Percentiles rank a stretch among this genome's conserved stretches.
Evolutionary conservation across 2,888 invertebrate species (phyloP).

Genomic region (Malthinus seriepunctatus): DNA sequence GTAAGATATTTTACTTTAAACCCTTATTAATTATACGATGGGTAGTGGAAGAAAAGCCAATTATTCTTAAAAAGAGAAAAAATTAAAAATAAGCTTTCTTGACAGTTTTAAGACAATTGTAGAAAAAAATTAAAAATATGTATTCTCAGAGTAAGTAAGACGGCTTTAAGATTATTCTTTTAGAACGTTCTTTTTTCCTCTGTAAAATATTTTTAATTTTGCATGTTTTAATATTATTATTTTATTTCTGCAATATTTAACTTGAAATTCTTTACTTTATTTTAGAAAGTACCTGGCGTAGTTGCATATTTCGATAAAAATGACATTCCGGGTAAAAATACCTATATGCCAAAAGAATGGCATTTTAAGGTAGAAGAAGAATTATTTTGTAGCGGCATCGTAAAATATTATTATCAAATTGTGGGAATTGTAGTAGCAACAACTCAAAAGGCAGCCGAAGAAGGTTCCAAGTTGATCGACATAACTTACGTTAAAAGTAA

Average conservation of each 20-base stretch:
- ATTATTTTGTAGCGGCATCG: conserved; percentile 56
- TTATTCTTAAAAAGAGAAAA: no score
- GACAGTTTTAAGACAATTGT: no score
- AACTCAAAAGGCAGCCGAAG: conserved; percentile 60
- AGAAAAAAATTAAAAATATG: no score
- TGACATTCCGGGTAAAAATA: conserved; percentile 71
- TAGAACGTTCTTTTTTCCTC: no score
- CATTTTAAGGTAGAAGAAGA: conserved; percentile 47
- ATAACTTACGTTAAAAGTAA: conserved; percentile 58
- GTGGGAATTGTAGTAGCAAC: conserved; percentile 72
- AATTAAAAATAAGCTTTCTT: no score
- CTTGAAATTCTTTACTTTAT: neutral
- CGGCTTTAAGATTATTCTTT: no score
- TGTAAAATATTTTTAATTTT: no score
- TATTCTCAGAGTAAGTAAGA: no score
- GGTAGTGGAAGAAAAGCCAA: no score
- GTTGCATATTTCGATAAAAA: conserved; percentile 64
- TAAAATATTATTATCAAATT: conserved; percentile 70
- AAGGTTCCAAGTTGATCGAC: conserved; percentile 60
- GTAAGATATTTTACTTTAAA: conserved; percentile 49
- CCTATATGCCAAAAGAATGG: conserved; percentile 54
- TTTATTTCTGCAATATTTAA: no score
- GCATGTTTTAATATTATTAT: no score
- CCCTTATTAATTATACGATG: no score
- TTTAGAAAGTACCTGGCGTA: conserved; percentile 56